A percentile compares a stretch with the other conserved stretches of the same genome.
Evolutionary conservation across 2,888 invertebrate species (phyloP).

Genomic region (Thecophora atra): DNA sequence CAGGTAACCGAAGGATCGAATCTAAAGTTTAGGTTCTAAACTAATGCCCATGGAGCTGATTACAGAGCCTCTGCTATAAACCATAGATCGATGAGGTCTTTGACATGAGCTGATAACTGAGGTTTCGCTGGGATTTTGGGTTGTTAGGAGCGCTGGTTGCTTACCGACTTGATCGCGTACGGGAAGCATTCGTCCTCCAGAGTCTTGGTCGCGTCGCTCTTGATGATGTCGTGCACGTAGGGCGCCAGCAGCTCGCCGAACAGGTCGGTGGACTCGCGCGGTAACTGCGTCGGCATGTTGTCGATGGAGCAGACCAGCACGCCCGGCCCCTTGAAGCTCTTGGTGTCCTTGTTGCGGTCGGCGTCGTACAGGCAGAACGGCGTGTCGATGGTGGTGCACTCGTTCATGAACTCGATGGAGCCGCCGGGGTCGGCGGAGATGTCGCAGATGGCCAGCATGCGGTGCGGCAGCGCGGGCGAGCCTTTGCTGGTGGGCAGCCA

Average conservation of each 20-base stretch:
- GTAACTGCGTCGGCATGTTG: slow-evolving; percentile 99
- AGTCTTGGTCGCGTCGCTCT: slow-evolving; percentile 82
- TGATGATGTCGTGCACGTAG: slow-evolving; percentile 86
- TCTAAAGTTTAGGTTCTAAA: no score
- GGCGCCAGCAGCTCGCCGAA: slow-evolving; percentile 95
- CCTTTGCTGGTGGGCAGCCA: slow-evolving; percentile 92
- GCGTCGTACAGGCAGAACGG: slow-evolving; percentile 99
- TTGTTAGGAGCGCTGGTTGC: slow-evolving; percentile 33
- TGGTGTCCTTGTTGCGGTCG: slow-evolving; percentile 95
- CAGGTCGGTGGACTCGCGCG: slow-evolving; percentile 95
- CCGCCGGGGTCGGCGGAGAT: slow-evolving; percentile 99
- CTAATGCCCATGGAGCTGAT: no score
- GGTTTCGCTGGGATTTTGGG: not conserved
- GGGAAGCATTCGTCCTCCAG: slow-evolving; percentile 80
- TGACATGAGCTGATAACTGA: not conserved
- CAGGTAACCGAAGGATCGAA: no score
- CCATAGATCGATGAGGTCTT: no score
- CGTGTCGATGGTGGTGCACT: slow-evolving; percentile 99
- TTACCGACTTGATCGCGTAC: slow-evolving; percentile 62
- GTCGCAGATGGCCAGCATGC: slow-evolving; percentile 96
- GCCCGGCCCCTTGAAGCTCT: slow-evolving; percentile 95
- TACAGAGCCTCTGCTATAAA: no score
- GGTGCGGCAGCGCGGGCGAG: slow-evolving; percentile 86
- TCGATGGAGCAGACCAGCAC: slow-evolving; percentile 99
- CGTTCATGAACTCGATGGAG: slow-evolving; percentile 99